Base-by-base conservation (phyloP, 2,888 invertebrate genomes). In the Polyommatus icarus region DNA sequence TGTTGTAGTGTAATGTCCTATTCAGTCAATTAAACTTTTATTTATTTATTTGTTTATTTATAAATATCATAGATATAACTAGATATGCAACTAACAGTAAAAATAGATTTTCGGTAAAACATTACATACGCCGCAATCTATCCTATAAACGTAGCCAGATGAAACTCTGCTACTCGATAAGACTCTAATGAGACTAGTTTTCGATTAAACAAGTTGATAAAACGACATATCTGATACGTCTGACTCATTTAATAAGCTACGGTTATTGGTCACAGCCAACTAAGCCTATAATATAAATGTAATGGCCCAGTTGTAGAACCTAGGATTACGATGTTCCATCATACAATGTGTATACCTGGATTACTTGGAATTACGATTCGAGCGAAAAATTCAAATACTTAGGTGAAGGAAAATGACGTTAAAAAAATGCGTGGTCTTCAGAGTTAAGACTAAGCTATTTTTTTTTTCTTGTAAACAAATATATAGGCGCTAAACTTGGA, bases 181-280 rank as follows among this genome's bases (percentile, higher is more conserved):
- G 73, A 40, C 75, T 29, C 54, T 75, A 75, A 75, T 75, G 29
- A 75, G 54, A 75, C 50, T 54, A 29, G 12, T 50, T 54, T 75
- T 50, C 54, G 54, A 75, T 54, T 15, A 6, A 75, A 75, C 75
- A 32, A 24, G 75, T 50, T 54, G 75, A 75, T 75, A 75, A 76
- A 40, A 61, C n/a, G 46, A 29, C 76, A 57, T 61, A 61, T 61
- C 57, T 59, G 24, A 20, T 76, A 71, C 50, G 77, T 40, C 71
- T 8, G 40, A 46, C n/a, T 76, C 24, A 77, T 71, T 77, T 71
- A 77, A 50, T 54, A 50, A 57, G 54, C 50, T 71, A 24, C 15
- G 61, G 61, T 67, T 67, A 29, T 29, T 67, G 67, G 29, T 29
- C 20, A 67, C 29, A 29, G 15, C 24, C 18, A 67, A 67, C 29